Conservation (phyloP, 1,140 invertebrate genomes). For the Hyles vespertilio region DNA sequence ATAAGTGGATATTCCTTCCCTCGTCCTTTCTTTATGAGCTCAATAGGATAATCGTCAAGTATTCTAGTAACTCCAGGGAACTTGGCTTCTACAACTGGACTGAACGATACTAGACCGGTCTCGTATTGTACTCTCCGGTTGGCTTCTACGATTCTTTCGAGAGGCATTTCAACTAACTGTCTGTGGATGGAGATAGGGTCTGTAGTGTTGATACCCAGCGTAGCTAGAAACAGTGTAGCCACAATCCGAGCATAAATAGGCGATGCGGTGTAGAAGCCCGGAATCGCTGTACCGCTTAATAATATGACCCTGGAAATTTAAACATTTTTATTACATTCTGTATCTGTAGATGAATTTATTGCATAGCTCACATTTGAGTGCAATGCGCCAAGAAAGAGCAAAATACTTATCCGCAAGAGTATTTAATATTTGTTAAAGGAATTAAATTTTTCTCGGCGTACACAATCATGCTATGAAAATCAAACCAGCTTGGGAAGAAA, state of each 20-base stretch:
- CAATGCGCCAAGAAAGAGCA: no score
- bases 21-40: constrained; percentile 15
- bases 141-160: constrained; percentile 23
- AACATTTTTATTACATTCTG: neutral
- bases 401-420: no score
- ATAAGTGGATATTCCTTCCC: constrained; percentile 27
- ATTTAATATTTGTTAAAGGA: no score
- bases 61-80: constrained; percentile 15
- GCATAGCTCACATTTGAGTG: no score
- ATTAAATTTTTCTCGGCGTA: no score
- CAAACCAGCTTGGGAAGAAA: no score
- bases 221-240: constrained; percentile 10
- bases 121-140: constrained; percentile 11
- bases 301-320: constrained; percentile 11
- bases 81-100: constrained; percentile 24
- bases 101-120: constrained; percentile 13
- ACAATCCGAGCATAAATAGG: constrained; percentile 18
- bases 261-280: constrained; percentile 19
- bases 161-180: constrained; percentile 15
- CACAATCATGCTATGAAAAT: no score
- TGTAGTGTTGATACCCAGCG: constrained; percentile 21
- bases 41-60: constrained; percentile 24
- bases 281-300: constrained; percentile 28
- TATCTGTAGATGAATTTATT: no score
- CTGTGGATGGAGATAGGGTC: constrained; percentile 19